phyloP scores from a whole-genome alignment of 2,888 invertebrate species.

The Spodoptera exigua region DNA sequence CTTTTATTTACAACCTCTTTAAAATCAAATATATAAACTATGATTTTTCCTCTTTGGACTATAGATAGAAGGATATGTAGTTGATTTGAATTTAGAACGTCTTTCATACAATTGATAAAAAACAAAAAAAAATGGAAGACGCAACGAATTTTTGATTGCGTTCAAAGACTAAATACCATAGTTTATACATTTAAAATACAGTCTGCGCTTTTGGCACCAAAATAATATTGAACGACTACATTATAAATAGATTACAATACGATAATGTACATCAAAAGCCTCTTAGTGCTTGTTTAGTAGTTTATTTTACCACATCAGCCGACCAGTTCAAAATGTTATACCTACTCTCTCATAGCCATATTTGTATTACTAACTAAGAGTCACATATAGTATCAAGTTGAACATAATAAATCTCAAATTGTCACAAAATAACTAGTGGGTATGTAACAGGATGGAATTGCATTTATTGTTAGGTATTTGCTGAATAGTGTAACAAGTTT shows the following conservation, averaged over 20 bases:
- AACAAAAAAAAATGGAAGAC: slow-evolving; percentile 15
- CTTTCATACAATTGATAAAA: not conserved
- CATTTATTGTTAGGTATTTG: too few relatives aligned
- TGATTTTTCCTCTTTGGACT: slow-evolving; percentile 24
- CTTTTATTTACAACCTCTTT: slow-evolving; percentile 51
- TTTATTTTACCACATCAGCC: slow-evolving; percentile 29
- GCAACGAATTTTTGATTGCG: not conserved
- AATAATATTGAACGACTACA: slow-evolving; percentile 57
- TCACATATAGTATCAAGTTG: not conserved
- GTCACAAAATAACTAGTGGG: too few relatives aligned
- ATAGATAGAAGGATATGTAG: slow-evolving; percentile 30
- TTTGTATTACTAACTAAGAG: not conserved
- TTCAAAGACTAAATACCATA: slow-evolving; percentile 30
- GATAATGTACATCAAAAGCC: slow-evolving; percentile 60
- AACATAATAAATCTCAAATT: too few relatives aligned
- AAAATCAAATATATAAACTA: slow-evolving; percentile 24
- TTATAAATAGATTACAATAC: slow-evolving; percentile 34
- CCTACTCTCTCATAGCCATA: slow-evolving; percentile 14
- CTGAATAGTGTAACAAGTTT: too few relatives aligned
- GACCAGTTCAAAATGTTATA: slow-evolving; percentile 4
- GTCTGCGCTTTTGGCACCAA: slow-evolving; percentile 69
- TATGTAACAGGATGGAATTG: too few relatives aligned
- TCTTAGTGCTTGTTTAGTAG: slow-evolving; percentile 39
- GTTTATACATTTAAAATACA: slow-evolving; percentile 43
- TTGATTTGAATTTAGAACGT: slow-evolving; percentile 1